Base-by-base conservation (phyloP, 1,140 invertebrate genomes). In the Trichonephila clavata region DNA sequence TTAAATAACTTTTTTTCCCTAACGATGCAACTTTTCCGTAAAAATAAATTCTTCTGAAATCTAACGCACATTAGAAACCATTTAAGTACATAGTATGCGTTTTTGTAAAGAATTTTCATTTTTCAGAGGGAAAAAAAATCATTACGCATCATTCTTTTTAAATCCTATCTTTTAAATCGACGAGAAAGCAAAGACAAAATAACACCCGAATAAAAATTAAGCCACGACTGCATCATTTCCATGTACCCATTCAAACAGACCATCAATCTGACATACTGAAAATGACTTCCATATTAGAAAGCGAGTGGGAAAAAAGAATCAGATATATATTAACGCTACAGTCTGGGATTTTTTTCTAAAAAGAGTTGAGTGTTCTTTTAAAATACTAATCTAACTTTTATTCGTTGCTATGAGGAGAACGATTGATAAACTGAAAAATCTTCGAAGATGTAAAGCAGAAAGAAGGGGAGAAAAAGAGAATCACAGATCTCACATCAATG, bases 361-460 rank as follows among this genome's bases (percentile, higher is more conserved):
- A 32, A 6, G 32, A 16, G 24, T 71, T 77, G 32, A 6, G 6
- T 27, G 14, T 77, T 77, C 68, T 77, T 32, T 77, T 39, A 39
- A 77, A 32, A 77, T 18, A 20, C 68, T 39, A 77, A 77, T 77
- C 68, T 16, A 39, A 24, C 16, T 77, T 77, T 39, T 32, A 77
- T 77, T 77, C 24, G 24, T 77, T 77, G 68, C 68, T 32, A 13
- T 77, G 32, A 77, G 27, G 14, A 4, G 18, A 32, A 61, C 50
- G 43, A 84, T 57, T 84, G 24, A 84, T 60, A 60, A 57, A 60
- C 43, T n/a, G 43, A 84, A 27, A 84, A 27, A 84, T 84, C 57
- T 84, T 84, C 21, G 21, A 13, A 59, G 50, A 59, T 18, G n/a
- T 16, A 32, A 84, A 84, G 21, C 8, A 43, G 16, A 77, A 77